phyloP scores from a whole-genome alignment of 2,888 invertebrate species.

The Philopedon plagiatum region DNA sequence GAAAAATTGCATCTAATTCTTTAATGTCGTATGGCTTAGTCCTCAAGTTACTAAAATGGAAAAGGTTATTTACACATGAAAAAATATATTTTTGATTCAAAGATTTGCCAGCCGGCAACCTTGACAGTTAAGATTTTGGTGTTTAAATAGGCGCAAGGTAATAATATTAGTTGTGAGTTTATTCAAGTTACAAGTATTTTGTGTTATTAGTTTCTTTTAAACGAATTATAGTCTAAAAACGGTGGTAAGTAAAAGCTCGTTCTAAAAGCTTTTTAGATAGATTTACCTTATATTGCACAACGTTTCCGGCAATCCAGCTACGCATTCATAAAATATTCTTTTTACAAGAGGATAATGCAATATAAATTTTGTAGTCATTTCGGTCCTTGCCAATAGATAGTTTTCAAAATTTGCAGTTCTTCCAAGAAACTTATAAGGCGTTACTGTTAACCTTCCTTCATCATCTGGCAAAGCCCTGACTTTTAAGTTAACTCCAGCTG shows the following conservation, averaged over 20 bases:
- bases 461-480: constrained; percentile 74
- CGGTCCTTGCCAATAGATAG: constrained; percentile 73
- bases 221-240: too few relatives aligned
- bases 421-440: constrained; percentile 75
- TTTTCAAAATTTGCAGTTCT: constrained; percentile 74
- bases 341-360: constrained; percentile 77
- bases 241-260: too few relatives aligned
- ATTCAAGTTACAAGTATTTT: too few relatives aligned
- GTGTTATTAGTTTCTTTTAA: too few relatives aligned
- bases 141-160: too few relatives aligned
- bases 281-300: constrained; percentile 65
- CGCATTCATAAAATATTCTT: constrained; percentile 72
- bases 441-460: constrained; percentile 69
- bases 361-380: constrained; percentile 73
- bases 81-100: too few relatives aligned
- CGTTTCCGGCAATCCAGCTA: constrained; percentile 70
- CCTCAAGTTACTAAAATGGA: constrained; percentile 47
- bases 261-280: not conserved
- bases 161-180: too few relatives aligned
- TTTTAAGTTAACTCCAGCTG: constrained; percentile 76
- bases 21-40: constrained; percentile 56
- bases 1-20: constrained; percentile 57
- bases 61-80: too few relatives aligned
- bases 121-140: too few relatives aligned
- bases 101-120: too few relatives aligned